Base-by-base conservation (phyloP, 2,113 vertebrate species). In the Uria lomvia region DNA sequence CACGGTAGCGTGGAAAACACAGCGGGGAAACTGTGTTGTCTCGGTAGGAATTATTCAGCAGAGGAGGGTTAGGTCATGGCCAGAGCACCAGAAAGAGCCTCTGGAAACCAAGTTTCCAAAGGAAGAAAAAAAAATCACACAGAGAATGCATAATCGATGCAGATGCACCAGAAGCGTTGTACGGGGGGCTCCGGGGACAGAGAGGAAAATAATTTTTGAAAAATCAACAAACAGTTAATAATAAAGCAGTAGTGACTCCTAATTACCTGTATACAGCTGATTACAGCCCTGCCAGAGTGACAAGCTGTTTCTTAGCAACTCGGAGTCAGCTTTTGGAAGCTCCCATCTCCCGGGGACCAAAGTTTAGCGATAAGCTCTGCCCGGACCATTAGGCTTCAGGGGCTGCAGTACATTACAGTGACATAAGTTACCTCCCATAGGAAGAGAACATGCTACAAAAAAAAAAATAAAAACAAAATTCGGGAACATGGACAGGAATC, bases 251-350 rank as follows among this genome's bases (percentile, higher is more conserved):
- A 78, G 73, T 60, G 80, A 89, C 68, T 95, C 86, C 80, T 95
- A 91, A 96, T 96, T 97, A 96, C 94, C 94, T 96, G 68, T 45
- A 34, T 53, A 68, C 83, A 63, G n/a, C 63, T 55, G 94, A 78
- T 77, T 88, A 23, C 59, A 77, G 92, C 67, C 92, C 63, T 58
- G 86, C 53, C 94, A 92, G 71, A 3, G 91, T 42, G 91, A 91
- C 83, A 90, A 70, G 94, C 91, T 94, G 96, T 96, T 88, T 50
- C 95, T 94, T 96, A 96, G 96, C 96, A 96, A 96, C 95, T 97
- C 50, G 0, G 72, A 88, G 60, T 29, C 10, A 5, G 80, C 36
- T 86, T 88, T 96, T 70, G 83, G 82, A 60, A 72, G 36, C 53
- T 94, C 78, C 17, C 27, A 15, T 47, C 88, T 82, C 62, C 34